These are phyloP conservation scores for Platycheirus albimanus DNA, from an alignment of 2,888 invertebrate genomes.

Conservation along the genomic window DNA sequence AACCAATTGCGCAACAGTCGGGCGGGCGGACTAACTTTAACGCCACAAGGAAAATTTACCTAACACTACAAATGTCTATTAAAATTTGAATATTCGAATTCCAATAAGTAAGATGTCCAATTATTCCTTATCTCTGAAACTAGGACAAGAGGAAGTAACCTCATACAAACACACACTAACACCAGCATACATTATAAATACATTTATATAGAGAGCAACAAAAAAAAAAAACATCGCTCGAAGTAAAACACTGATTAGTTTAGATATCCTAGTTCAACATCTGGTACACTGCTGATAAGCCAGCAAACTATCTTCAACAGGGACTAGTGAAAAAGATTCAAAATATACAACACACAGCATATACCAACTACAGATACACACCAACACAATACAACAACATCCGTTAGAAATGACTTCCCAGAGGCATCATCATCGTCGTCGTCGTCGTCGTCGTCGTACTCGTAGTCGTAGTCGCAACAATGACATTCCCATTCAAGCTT, in stretches of 20 bases:
- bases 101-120: constrained; percentile 21
- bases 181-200: background rate
- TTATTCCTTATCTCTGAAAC: constrained; percentile 20
- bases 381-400: constrained; percentile 46
- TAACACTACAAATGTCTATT: background rate
- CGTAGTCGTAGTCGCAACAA: constrained; percentile 50
- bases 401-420: constrained; percentile 68
- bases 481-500: constrained; percentile 67
- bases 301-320: constrained; percentile 52
- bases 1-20: background rate
- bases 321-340: constrained; percentile 29
- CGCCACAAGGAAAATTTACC: no score
- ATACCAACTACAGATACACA: constrained; percentile 5
- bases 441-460: constrained; percentile 3
- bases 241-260: constrained; percentile 47
- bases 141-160: constrained; percentile 42
- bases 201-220: background rate
- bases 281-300: constrained; percentile 68
- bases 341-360: constrained; percentile 6
- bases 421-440: constrained; percentile 52
- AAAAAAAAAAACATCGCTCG: constrained; percentile 18
- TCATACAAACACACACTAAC: background rate
- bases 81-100: constrained; percentile 5
- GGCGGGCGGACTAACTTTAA: background rate
- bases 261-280: constrained; percentile 63